Evolutionary conservation across 1,140 invertebrate species (phyloP).

Genomic region (Euglossa dilemma): DNA sequence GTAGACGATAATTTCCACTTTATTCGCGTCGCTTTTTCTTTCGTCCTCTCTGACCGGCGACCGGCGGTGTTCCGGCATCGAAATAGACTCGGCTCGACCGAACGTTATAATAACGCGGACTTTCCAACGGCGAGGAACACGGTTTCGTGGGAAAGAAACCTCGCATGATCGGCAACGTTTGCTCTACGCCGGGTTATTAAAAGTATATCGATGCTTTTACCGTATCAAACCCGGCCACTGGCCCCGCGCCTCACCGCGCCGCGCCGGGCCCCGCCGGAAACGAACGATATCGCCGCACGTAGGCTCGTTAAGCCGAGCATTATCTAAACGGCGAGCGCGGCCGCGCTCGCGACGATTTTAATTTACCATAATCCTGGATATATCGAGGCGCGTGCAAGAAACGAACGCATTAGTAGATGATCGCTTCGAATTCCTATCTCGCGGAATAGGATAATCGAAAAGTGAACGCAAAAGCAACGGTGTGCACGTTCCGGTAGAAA

Average conservation of each 20-base stretch:
- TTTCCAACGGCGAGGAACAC: too few relatives aligned
- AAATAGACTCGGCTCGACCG: background rate
- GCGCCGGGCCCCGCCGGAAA: too few relatives aligned
- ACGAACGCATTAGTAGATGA: background rate
- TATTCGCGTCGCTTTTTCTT: background rate
- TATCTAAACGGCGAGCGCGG: constrained; percentile 14
- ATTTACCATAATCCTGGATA: background rate
- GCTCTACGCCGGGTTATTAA: background rate
- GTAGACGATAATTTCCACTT: background rate
- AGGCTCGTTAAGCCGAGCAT: constrained; percentile 14
- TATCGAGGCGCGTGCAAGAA: background rate
- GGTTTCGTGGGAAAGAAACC: background rate
- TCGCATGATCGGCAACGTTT: background rate
- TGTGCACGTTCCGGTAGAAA: background rate
- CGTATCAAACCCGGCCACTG: background rate
- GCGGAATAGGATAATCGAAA: background rate
- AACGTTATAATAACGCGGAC: too few relatives aligned
- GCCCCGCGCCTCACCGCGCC: background rate
- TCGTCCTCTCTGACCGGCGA: too few relatives aligned
- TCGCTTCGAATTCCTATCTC: background rate
- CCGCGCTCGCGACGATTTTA: constrained; percentile 22
- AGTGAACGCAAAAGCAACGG: background rate
- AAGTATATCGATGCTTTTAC: constrained; percentile 1
- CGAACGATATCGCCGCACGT: constrained; percentile 10
- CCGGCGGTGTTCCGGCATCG: background rate